phyloP scores from a whole-genome alignment of 37 sponge, comb jelly and placozoan species.

The Theonella swinhoei region DNA sequence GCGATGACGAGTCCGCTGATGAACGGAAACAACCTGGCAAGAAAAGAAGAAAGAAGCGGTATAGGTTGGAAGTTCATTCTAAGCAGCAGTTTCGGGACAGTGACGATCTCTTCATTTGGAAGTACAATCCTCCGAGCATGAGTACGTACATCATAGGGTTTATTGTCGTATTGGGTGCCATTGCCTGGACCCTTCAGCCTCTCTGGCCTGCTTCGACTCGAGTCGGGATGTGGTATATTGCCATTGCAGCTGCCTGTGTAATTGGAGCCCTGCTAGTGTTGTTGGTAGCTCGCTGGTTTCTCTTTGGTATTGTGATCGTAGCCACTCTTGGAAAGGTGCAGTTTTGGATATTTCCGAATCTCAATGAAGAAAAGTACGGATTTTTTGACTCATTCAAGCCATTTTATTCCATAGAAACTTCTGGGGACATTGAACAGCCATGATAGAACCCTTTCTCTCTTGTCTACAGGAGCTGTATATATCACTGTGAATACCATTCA shows the following conservation, averaged over 20 bases:
- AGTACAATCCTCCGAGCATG: conserved; percentile 57
- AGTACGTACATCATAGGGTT: conserved; percentile 54
- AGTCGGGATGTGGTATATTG: conserved; percentile 56
- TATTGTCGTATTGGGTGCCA: conserved; percentile 65
- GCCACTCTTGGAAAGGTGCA: conserved; percentile 41
- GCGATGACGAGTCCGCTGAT: conserved; percentile 23
- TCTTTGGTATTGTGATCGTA: conserved; percentile 33
- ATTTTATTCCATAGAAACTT: conserved; percentile 49
- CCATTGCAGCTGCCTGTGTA: conserved; percentile 24
- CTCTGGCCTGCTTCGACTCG: conserved; percentile 79
- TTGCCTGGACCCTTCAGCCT: conserved; percentile 71
- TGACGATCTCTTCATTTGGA: conserved; percentile 69
- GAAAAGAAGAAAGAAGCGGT: conserved; percentile 60
- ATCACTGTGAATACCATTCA: too few species aligned
- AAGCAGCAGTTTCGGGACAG: conserved; percentile 47
- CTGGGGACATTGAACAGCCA: background rate
- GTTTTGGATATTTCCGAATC: conserved; percentile 80
- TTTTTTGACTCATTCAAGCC: conserved; percentile 81
- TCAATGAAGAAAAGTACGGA: conserved; percentile 68
- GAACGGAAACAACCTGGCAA: background rate
- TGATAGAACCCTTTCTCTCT: too few species aligned
- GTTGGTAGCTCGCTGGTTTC: conserved; percentile 53
- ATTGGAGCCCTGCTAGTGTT: conserved; percentile 50
- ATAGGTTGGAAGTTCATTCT: conserved; percentile 47
- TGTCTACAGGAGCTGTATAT: too few species aligned